Base-by-base conservation (phyloP, 2,797 vertebrate species). In the Sternarchorhynchus goeldii region DNA sequence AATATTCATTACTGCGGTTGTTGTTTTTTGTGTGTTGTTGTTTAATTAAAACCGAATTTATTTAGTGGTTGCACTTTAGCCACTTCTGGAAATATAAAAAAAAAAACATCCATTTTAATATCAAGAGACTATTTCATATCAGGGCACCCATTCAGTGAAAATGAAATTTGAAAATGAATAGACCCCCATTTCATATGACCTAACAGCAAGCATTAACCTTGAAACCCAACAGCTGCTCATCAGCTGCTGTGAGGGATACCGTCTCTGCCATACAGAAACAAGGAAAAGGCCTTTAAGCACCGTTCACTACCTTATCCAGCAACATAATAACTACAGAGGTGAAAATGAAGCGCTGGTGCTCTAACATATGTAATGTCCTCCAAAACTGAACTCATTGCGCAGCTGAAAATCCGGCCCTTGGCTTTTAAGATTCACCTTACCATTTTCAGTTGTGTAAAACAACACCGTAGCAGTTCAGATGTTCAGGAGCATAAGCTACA, bases 151-250 rank as follows among this genome's bases (percentile, higher is more conserved):
- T 29, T 39, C 31, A 63, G 5, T 63, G 4, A 74, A 16, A 25
- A 2, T 25, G 8, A 18, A 20, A 70, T 50, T 50, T 14, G 14
- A 8, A 63, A 77, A 59, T 41, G 62, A 75, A 59, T 50, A 14
- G 20, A 77, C 14, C 50, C 10, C 55, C 18, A 71, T 62, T 56
- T 58, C 45, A 34, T 76, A n/a, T 73, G 78, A 76, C 56, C 56
- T 63, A 20, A 68, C 29, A 36, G 79, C 57, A 63, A 31, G 16
- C 39, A 78, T 73, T 81, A 78, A 81, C 79, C 79, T 81, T 81
- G 60, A 81, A 78, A 68, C 63, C 59, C 63, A 55, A 20, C 45
- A 36, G 32, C 53, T 29, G 29, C 57, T 57, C 34, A 60, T 57
- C 58, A 59, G 18, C 65, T 74, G n/a, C 60, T 36, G 62, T 32